Evolutionary conservation across 2,888 invertebrate genomes (phyloP).

Genomic region (Tipula vernalis): DNA sequence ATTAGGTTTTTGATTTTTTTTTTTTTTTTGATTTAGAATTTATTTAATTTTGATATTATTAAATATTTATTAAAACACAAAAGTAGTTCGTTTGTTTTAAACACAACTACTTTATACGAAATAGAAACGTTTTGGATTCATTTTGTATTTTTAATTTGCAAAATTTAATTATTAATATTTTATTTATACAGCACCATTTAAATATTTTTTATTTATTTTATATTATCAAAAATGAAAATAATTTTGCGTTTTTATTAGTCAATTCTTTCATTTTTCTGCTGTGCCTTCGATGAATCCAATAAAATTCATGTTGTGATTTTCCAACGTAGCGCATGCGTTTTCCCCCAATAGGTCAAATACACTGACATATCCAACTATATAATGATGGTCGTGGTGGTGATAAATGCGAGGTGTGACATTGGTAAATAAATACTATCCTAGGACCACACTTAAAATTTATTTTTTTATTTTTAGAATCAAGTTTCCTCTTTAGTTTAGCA

Average conservation of each 20-base stretch:
- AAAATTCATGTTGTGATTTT: neutral
- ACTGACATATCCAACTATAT: neutral
- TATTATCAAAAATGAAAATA: neutral
- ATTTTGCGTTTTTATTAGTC: neutral
- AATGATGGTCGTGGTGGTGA: neutral
- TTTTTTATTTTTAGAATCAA: neutral
- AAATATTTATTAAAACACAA: neutral
- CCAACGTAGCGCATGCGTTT: neutral
- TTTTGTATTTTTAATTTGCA: neutral
- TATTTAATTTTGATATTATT: neutral
- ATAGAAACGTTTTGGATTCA: neutral
- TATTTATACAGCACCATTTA: neutral
- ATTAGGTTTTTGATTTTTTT: neutral
- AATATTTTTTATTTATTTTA: neutral
- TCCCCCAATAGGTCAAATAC: neutral
- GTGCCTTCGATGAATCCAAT: neutral
- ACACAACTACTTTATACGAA: neutral
- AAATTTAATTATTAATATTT: neutral
- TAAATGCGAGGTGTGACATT: neutral
- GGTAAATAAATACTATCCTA: neutral
- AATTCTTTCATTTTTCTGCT: neutral
- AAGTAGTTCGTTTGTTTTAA: neutral
- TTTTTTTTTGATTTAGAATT: neutral
- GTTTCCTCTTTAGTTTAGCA: neutral
- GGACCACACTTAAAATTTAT: neutral